These are phyloP conservation scores for Pheosia gnoma DNA, from an alignment of 2,888 invertebrate genomes.

Conservation along the genomic window DNA sequence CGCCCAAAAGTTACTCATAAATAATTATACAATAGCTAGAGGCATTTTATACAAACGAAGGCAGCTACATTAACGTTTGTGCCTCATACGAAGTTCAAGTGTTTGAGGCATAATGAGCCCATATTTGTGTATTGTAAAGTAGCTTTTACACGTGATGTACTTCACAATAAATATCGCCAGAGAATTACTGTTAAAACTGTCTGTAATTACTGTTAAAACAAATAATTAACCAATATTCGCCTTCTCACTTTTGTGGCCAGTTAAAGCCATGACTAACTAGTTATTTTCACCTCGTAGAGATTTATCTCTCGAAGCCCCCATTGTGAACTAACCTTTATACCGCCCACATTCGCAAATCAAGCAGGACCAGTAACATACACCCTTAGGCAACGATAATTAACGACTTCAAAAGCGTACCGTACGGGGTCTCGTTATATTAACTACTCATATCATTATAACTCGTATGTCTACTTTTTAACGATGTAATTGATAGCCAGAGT, in stretches of 20 bases:
- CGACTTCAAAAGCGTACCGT: slow-evolving; percentile 35
- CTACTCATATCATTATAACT: slow-evolving; percentile 14
- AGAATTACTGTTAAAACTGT: no score
- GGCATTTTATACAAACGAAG: background rate
- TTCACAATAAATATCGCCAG: no score
- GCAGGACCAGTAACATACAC: slow-evolving; percentile 29
- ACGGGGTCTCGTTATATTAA: slow-evolving; percentile 15
- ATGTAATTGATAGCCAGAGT: slow-evolving; percentile 38
- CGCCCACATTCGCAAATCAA: slow-evolving; percentile 25
- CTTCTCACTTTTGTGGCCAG: no score
- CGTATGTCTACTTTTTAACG: slow-evolving; percentile 28
- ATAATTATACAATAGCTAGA: background rate
- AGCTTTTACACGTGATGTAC: background rate
- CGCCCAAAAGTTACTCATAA: no score
- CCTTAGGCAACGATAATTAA: slow-evolving; percentile 34
- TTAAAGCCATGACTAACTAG: no score
- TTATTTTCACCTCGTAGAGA: no score
- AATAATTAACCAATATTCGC: no score
- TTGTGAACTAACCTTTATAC: slow-evolving; percentile 10
- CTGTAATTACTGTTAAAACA: no score
- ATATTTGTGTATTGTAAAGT: background rate
- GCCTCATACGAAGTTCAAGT: background rate
- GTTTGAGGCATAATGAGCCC: background rate
- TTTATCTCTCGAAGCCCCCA: background rate
- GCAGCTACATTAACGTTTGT: background rate